These are phyloP conservation scores for Clarias batrachus DNA, from an alignment of 2,113 vertebrate species.

Conservation along the genomic window DNA sequence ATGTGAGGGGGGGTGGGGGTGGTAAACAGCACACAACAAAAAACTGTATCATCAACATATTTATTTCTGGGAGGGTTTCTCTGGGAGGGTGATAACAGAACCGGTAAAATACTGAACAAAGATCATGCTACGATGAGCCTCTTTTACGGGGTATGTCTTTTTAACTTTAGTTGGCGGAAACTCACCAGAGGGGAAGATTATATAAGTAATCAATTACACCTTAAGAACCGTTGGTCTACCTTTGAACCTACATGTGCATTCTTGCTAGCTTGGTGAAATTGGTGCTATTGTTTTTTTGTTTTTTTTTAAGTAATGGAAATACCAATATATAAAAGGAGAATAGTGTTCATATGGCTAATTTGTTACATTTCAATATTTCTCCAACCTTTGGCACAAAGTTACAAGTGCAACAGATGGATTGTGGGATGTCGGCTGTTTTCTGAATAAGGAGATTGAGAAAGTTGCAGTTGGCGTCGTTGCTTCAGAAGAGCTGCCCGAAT, in stretches of 20 bases:
- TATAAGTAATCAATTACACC: not conserved
- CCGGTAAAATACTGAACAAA: not conserved
- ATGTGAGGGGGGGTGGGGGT: conserved; percentile 32
- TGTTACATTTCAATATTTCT: conserved; percentile 16
- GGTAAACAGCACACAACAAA: conserved; percentile 31
- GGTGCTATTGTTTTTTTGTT: conserved; percentile 65
- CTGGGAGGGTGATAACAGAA: conserved; percentile 13
- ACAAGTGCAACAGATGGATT: conserved; percentile 30
- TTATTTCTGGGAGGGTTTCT: conserved; percentile 48
- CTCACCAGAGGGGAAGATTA: not conserved
- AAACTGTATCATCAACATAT: conserved; percentile 49
- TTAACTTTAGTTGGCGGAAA: not conserved
- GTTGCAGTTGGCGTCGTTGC: not conserved
- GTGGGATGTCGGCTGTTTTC: conserved; percentile 12
- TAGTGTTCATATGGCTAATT: conserved; percentile 3
- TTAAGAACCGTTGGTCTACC: not conserved
- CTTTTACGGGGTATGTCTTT: not conserved
- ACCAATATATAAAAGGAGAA: not conserved
- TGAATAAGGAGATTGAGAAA: not conserved
- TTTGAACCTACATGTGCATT: not conserved
- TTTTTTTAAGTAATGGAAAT: not conserved
- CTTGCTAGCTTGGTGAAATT: conserved; percentile 44
- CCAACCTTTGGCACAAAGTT: conserved; percentile 34
- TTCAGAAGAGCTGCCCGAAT: not conserved
- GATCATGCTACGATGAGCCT: no score